phyloP scores from a whole-genome alignment of 53 echinoderm and acorn worm genomes.

The Apostichopus leukothele region DNA sequence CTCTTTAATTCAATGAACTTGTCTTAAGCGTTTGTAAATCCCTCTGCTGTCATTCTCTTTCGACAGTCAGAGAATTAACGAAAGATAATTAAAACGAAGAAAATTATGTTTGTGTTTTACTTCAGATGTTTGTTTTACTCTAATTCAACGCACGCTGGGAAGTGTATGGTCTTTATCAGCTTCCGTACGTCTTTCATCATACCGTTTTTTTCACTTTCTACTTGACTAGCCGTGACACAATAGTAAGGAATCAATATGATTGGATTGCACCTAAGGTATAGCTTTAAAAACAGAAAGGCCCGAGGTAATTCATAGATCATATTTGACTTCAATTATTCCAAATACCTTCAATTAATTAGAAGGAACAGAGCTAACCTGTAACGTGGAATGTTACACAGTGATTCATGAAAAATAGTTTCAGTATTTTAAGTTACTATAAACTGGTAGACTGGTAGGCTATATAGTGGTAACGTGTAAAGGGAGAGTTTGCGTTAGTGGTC shows the following conservation, averaged over 20 bases:
- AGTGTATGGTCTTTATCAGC: background rate
- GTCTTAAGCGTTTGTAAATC: too few species aligned
- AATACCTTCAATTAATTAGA: constrained; percentile 9
- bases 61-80: too few species aligned
- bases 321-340: constrained; percentile 16
- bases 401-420: background rate
- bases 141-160: too few species aligned
- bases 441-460: too few species aligned
- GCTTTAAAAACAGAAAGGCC: constrained; percentile 4
- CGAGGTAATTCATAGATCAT: constrained; percentile 13
- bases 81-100: too few species aligned
- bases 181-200: constrained; percentile 5
- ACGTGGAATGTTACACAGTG: background rate
- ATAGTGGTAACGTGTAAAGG: too few species aligned
- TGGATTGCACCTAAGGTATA: constrained; percentile 13
- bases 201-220: background rate
- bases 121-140: too few species aligned
- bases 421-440: background rate
- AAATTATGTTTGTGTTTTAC: too few species aligned
- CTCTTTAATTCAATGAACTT: too few species aligned
- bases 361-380: background rate
- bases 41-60: too few species aligned
- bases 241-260: constrained; percentile 4
- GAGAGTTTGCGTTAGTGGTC: too few species aligned
- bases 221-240: constrained; percentile 8